These are phyloP conservation scores for Phrynocephalus guinanensis DNA, from an alignment of 2,797 vertebrate species.

Conservation along the genomic window DNA sequence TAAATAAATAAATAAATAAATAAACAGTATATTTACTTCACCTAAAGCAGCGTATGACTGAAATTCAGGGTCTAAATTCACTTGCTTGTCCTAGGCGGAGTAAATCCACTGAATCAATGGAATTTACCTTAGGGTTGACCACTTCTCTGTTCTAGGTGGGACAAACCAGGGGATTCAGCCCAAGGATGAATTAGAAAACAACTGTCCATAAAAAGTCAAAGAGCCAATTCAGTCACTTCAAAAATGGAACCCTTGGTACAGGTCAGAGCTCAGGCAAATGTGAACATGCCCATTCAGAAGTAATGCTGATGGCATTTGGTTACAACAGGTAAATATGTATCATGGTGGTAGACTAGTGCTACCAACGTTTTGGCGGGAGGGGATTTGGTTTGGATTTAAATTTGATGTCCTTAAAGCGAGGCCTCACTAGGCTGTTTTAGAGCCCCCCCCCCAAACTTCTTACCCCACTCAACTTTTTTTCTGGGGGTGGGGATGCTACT, in stretches of 20 bases:
- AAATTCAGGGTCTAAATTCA: not conserved
- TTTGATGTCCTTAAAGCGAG: no score
- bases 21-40: no score
- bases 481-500: no score
- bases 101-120: not conserved
- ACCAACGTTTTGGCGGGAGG: not conserved
- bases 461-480: no score
- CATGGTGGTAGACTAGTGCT: not conserved
- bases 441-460: no score
- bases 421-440: no score
- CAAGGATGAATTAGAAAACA: not conserved
- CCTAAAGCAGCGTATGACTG: not conserved
- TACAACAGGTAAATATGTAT: not conserved
- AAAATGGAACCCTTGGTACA: not conserved
- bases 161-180: not conserved
- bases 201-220: not conserved
- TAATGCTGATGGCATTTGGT: not conserved
- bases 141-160: not conserved
- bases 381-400: not conserved
- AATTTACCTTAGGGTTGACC: not conserved
- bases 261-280: no score
- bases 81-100: not conserved
- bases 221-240: not conserved
- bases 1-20: no score
- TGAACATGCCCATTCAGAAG: not conserved